phyloP scores from a whole-genome alignment of 37 sponge, comb jelly and placozoan genomes.

The Ephydatia muelleri region DNA sequence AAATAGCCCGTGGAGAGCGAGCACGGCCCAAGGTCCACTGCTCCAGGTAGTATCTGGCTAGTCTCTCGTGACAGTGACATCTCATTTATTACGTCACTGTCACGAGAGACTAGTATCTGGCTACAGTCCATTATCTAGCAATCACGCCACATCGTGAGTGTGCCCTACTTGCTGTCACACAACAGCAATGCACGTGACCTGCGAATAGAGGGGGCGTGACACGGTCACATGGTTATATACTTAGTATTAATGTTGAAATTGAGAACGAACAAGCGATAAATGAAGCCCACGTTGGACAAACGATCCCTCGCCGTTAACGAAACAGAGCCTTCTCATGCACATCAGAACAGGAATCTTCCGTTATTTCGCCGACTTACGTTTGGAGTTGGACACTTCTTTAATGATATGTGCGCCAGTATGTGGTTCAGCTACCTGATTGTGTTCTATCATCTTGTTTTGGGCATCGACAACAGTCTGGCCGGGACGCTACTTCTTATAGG shows the following conservation, averaged over 20 bases:
- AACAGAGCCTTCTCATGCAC: neutral
- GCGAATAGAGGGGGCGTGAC: neutral
- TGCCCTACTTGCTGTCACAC: neutral
- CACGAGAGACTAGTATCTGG: no score
- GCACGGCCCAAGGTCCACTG: conserved; percentile 71
- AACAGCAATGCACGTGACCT: neutral
- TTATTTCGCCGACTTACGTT: conserved; percentile 56
- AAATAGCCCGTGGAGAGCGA: conserved; percentile 62
- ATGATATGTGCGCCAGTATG: conserved; percentile 94
- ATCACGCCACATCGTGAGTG: neutral
- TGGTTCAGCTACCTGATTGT: conserved; percentile 97
- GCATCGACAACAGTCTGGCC: conserved; percentile 65
- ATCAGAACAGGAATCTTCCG: conserved; percentile 1
- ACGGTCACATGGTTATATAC: neutral
- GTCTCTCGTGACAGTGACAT: no score
- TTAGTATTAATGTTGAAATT: no score
- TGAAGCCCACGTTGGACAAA: no score
- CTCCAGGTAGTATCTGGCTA: conserved; percentile 83
- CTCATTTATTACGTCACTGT: no score
- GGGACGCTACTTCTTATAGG: conserved; percentile 92
- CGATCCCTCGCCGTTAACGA: neutral
- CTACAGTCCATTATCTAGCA: conserved; percentile 48
- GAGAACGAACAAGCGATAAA: no score
- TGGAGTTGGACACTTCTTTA: conserved; percentile 95
- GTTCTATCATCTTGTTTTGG: conserved; percentile 80